Conservation (phyloP, 2,888 invertebrate genomes). For the Scaeva pyrastri region DNA sequence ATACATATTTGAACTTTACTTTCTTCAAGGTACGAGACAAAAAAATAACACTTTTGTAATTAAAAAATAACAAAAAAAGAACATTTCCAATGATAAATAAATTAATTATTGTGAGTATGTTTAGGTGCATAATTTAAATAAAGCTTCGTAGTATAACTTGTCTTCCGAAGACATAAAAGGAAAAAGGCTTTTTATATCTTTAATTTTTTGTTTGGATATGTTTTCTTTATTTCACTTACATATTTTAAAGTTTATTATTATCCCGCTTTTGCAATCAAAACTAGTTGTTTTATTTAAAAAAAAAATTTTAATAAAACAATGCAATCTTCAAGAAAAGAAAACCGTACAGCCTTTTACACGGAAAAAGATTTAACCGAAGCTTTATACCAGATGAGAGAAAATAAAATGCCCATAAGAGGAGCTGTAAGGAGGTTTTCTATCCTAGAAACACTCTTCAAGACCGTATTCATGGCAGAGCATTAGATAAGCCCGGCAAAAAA, state of each 20-base stretch:
- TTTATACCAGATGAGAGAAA: no score
- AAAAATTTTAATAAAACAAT: no score
- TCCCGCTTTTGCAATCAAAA: no score
- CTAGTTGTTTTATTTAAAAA: no score
- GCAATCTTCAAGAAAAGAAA: no score
- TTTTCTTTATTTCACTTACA: no score
- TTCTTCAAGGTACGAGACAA: no score
- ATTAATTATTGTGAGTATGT: not conserved
- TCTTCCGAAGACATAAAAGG: conserved; percentile 1
- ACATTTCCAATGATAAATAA: conserved; percentile 11
- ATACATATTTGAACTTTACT: not conserved
- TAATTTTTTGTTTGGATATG: not conserved
- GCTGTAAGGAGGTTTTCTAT: conserved; percentile 7
- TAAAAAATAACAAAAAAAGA: not conserved
- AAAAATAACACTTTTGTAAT: no score
- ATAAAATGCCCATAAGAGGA: conserved; percentile 1
- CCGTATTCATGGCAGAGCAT: conserved; percentile 15
- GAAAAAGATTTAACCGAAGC: no score
- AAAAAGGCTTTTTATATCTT: not conserved
- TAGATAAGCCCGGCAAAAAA: conserved; percentile 9
- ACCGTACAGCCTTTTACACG: no score
- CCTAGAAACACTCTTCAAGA: conserved; percentile 26
- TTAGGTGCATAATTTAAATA: not conserved
- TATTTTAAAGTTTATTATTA: no score
- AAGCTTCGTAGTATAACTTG: conserved; percentile 1